Evolutionary conservation across 1,140 invertebrate genomes (phyloP), one percentile per base, ranked within the genome.

Genomic region (Eurosta solidaginis): DNA sequence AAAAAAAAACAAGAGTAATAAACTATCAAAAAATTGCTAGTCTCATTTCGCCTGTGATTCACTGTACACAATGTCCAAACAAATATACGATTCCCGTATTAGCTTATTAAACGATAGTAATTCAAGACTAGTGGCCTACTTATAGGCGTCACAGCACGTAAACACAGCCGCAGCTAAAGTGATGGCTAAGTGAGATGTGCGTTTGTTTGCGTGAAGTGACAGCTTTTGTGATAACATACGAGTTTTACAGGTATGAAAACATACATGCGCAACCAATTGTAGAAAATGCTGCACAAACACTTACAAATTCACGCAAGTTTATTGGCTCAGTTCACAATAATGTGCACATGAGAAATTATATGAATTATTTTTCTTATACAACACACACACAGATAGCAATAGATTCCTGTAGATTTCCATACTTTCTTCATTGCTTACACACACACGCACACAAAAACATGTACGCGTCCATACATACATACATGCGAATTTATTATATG

Each of bases 101-200:
- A 20, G 7, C 14, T 52, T 22, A 22, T 25, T 17, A 22, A 52
- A 52, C 49, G 49, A 52, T 25, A 7, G 59, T 68, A 68, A 68
- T 68, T 68, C 59, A 68, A 68, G 29, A 68, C 33, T 68, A 17
- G 33, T 68, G 59, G 59, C 33, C 59, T 68, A 68, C 59, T 68
- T 68, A 68, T 29, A 22, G 59, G 59, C 59, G 59, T 33, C 22
- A 17, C 17, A 40, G 59, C 33, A 68, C 17, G 33, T 7, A 40
- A 20, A 40, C 59, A 68, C 27, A 6, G 17, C n/a, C 59, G 40
- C 27, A 6, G 17, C n/a, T 40, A 68, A 17, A 3, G n/a, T 47
- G 9, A n/a, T 3, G 14, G 14, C 7, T 9, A 4, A 47, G 7
- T 47, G 12, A n/a, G n/a, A n/a, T n/a, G 45, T 47, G 45, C n/a